Evolutionary conservation across 2,797 vertebrate species (phyloP), one percentile per base, ranked within the genome.

Genomic region (Todus mexicanus): DNA sequence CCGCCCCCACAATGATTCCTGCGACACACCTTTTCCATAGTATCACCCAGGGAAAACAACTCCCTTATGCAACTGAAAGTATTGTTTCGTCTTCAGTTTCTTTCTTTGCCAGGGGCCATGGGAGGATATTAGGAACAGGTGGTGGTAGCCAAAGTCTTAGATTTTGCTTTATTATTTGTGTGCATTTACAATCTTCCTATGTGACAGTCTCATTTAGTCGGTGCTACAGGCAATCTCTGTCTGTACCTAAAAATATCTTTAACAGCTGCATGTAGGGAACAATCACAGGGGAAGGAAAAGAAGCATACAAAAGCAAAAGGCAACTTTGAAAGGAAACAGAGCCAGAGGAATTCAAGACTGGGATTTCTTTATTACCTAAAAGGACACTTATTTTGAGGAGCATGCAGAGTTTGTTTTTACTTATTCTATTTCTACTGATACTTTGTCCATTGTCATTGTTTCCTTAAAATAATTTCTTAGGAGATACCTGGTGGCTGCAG

Each of bases 171-270:
- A 95, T 92, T 96, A 93, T 97, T 93, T 97, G 93, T 96, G 87
- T 95, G 89, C 95, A 93, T 95, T 96, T 96, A 93, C 95, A 96
- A 75, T 84, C 86, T 96, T 96, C 77, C 94, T 93, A 16, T 94
- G 92, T 97, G 96, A 95, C 93, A 97, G 93, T 95, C 91, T 96
- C 95, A 96, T 97, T 97, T 96, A 96, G 89, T 91, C 4, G 6
- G 74, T 95, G 95, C 97, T 96, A 94, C 83, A 91, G 97, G 97
- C 96, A 96, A 96, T 97, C 89, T 94, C 91, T 91, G 66, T 93
- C 90, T 96, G 74, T 92, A 92, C 68, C 95, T 94, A 95, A 96
- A 96, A 97, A 97, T 97, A 96, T 61, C 87, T 95, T 91, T 91
- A 97, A 90, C 93, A 96, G 91, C 87, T 96, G 85, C 87, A 91